Conservation (phyloP, 2,113 vertebrate species). For the Hyperopisus bebe region DNA sequence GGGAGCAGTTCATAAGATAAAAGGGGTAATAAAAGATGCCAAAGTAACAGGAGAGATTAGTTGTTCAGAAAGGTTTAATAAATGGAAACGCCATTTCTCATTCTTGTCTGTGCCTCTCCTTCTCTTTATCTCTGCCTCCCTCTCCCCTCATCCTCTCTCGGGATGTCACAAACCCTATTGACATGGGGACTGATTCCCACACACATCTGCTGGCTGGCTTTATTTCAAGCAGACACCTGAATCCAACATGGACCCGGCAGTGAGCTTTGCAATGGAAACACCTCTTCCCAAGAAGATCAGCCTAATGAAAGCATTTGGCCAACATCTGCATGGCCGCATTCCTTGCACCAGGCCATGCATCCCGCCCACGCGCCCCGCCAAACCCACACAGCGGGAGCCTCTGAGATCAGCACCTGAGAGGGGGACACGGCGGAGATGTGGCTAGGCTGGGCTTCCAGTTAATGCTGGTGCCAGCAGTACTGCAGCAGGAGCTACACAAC, state of each 20-base stretch:
- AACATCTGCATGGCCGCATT: conserved; percentile 14
- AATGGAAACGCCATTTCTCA: not conserved
- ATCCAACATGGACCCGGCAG: not conserved
- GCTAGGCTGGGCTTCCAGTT: not conserved
- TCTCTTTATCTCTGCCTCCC: not conserved
- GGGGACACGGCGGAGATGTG: not conserved
- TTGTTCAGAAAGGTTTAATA: conserved; percentile 9
- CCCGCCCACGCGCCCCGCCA: not conserved
- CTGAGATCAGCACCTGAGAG: not conserved
- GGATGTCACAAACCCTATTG: not conserved
- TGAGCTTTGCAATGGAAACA: not conserved
- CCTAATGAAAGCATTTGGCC: conserved; percentile 16
- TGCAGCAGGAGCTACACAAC: not conserved
- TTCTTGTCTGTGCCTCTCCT: not conserved
- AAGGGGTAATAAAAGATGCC: not conserved
- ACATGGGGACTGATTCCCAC: not conserved
- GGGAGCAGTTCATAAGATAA: not conserved
- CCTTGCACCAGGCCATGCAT: not conserved
- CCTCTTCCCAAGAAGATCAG: conserved; percentile 8
- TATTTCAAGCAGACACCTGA: conserved; percentile 1
- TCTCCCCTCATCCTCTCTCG: not conserved
- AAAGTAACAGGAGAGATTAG: not conserved
- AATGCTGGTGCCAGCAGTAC: not conserved
- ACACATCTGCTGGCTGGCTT: not conserved
- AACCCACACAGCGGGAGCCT: not conserved